phyloP scores from a whole-genome alignment of 2,888 invertebrate genomes.

The Seira ritae region DNA sequence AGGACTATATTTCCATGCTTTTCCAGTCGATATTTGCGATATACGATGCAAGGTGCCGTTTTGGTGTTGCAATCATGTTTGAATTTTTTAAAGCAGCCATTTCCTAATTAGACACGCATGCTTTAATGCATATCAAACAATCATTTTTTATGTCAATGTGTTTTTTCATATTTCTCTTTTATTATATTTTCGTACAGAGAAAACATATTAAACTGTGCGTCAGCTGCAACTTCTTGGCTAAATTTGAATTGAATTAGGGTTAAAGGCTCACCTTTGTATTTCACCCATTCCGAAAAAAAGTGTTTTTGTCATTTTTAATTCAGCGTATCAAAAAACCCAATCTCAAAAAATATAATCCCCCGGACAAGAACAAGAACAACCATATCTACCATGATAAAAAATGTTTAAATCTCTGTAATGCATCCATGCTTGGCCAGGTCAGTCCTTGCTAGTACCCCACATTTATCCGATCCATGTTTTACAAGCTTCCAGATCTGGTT shows the following conservation, averaged over 20 bases:
- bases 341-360: constrained; percentile 9
- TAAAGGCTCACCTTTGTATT: constrained; percentile 56
- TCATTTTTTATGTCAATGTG: neutral
- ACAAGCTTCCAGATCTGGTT: constrained; percentile 51
- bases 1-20: no score
- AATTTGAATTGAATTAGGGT: constrained; percentile 62
- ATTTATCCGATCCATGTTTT: constrained; percentile 45
- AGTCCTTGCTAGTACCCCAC: constrained; percentile 49
- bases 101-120: constrained; percentile 53
- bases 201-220: constrained; percentile 32
- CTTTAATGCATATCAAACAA: neutral
- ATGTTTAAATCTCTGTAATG: neutral
- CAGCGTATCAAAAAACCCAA: constrained; percentile 30
- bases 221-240: constrained; percentile 65
- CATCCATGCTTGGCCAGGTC: constrained; percentile 38
- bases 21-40: no score
- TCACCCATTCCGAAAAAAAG: constrained; percentile 31
- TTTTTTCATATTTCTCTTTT: neutral
- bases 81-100: neutral
- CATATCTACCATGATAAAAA: neutral
- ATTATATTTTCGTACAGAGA: neutral
- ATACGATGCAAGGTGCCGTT: no score
- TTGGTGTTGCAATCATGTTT: no score
- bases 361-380: neutral
- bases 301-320: constrained; percentile 42